Evolutionary conservation across 2,797 vertebrate species (phyloP), one percentile per base, ranked within the genome.

Genomic region (Anolis apletophallus): DNA sequence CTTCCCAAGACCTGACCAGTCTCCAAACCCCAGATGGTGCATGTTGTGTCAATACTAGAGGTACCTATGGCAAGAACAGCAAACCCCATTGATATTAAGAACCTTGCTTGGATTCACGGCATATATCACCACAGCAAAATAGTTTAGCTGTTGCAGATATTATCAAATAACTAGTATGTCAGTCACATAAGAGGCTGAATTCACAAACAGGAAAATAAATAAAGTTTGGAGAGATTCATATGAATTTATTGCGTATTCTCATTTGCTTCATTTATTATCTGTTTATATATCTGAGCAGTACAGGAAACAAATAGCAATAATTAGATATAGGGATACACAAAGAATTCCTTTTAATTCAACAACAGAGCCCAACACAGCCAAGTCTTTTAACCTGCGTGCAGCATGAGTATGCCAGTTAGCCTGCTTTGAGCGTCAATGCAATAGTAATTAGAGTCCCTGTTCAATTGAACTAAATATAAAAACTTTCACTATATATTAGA

Each of bases 11-110:
- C 98, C 94, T 99, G 98, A 54, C 98, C 99, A 0, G 98, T 99
- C 95, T 99, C 99, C 95, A 99, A 93, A 2, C 98, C 99, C 99
- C 99, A 99, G 94, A 99, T 99, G 34, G 99, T 99, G 89, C 99
- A 99, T 80, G 99, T 99, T 81, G 98, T 99, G 94, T 99, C 99
- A 26, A 99, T 99, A 93, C 98, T 99, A 79, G 98, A 99, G 1
- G 99, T 99, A 83, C 99, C 98, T 99, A 91, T 75, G 93, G 91
- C 5, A 88, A 92, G 2, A 64, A 29, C 46, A 71, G n/a, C 10
- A 67, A 73, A 36, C 72, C 21, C 64, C n/a, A 40, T 26, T 76
- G 13, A 64, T 3, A 54, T 79, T 79, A 78, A 77, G 3, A 74
- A 32, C n/a, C 16, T 34, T 68, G 13, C 8, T 68, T 54, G 52